Percentiles rank a stretch among this genome's conserved stretches.
Evolutionary conservation across 2,888 invertebrate species (phyloP).

Genomic region (Drosophila meridiana): DNA sequence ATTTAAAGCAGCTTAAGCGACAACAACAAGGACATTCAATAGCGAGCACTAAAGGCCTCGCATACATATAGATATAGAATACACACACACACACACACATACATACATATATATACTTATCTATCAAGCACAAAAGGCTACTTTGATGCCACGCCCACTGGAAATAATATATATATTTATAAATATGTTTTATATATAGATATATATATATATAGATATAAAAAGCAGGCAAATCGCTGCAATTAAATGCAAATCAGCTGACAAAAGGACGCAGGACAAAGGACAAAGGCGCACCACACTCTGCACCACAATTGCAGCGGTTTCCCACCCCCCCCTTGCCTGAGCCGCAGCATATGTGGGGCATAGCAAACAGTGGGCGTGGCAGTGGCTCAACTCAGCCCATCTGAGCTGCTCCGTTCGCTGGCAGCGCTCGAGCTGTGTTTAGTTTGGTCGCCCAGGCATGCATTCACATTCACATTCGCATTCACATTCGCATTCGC

Average conservation of each 20-base stretch:
- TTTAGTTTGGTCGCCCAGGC: conserved; percentile 57
- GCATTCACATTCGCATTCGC: conserved; percentile 38
- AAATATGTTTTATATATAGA: conserved; percentile 3
- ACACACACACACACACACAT: neutral
- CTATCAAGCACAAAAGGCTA: conserved; percentile 31
- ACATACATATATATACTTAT: conserved; percentile 1
- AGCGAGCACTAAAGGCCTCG: conserved; percentile 21
- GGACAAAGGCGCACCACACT: conserved; percentile 14
- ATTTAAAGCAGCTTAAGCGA: conserved; percentile 78
- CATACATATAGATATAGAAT: neutral
- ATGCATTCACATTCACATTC: conserved; percentile 24
- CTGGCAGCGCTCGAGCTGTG: conserved; percentile 29
- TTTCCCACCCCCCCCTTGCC: neutral
- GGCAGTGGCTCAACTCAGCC: conserved; percentile 20
- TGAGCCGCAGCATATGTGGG: neutral
- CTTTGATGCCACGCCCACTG: conserved; percentile 28
- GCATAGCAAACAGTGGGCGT: conserved; percentile 47
- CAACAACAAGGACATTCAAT: conserved; percentile 30
- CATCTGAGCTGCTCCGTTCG: conserved; percentile 11
- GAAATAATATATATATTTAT: conserved; percentile 12
- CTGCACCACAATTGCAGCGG: conserved; percentile 38
- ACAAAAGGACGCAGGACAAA: conserved; percentile 46
- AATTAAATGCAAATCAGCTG: conserved; percentile 78
- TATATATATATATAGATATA: neutral
- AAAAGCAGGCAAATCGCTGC: conserved; percentile 58